Base-by-base conservation (phyloP, 1,140 invertebrate species). In the Coptotermes formosanus region DNA sequence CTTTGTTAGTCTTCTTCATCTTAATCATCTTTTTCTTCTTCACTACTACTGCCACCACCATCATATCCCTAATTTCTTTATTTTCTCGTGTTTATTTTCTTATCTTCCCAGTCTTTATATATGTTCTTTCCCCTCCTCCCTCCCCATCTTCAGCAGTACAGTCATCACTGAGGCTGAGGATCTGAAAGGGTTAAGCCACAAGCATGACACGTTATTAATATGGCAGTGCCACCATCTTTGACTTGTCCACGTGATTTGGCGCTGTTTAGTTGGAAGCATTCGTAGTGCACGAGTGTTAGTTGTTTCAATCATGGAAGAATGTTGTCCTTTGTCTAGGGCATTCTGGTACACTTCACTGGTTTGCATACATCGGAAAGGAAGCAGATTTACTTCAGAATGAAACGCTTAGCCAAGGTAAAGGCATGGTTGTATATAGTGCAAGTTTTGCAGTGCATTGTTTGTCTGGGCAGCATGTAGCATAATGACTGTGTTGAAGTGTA, bases 341-440 rank as follows among this genome's bases (percentile, higher is more conserved):
- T 69, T 75, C 85, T 81, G 85, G 85, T 91, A 92, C 91, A 88
- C 91, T 92, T 90, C 91, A 92, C 87, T 92, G 91, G 91, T 92
- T 91, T 88, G 91, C 91, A 83, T 89, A 91, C 87, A 89, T 92
- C 85, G 91, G 91, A 85, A 85, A 85, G 30, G 85, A 85, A 69
- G 59, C 55, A 45, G 85, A 89, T 64, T 86, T 89, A n/a, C 85
- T 89, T 87, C 88, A 90, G 86, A 85, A 85, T 85, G 85, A 85
- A 48, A 69, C 38, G n/a, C 64, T 82, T 85, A 82, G 59, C 85
- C 32, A 48, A 69, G 85, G 59, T 85, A 69, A 69, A 64, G 59
- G 64, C 69, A 44, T 32, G 44, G 85, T 38, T 16, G 25, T 1
- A n/a, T n/a, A 44, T 23, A 32, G 75, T 69, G 59, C 23, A 25